Evolutionary conservation across 2,797 vertebrate genomes (phyloP).

Genomic region (Simalia tracyae): DNA sequence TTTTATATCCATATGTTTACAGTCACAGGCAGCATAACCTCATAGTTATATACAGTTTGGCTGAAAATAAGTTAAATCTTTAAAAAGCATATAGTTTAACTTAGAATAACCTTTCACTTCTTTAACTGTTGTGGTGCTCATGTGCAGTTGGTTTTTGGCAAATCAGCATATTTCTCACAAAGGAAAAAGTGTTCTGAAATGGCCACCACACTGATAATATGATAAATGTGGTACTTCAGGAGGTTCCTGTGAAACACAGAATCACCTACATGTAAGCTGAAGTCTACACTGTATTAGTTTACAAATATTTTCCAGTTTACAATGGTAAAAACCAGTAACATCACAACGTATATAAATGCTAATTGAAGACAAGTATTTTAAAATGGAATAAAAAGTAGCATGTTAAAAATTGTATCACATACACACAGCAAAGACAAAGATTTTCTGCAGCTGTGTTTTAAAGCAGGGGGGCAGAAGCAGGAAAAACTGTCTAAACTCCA

Average conservation of each 20-base stretch:
- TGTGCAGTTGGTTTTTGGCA: constrained; percentile 47
- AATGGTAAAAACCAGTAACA: constrained; percentile 62
- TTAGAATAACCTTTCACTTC: constrained; percentile 31
- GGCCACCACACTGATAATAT: constrained; percentile 36
- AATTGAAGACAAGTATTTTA: constrained; percentile 63
- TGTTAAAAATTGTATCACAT: constrained; percentile 71
- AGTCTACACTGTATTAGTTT: constrained; percentile 50
- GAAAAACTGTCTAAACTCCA: constrained; percentile 56
- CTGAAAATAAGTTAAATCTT: constrained; percentile 17
- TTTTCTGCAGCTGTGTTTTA: constrained; percentile 71
- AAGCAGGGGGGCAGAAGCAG: constrained; percentile 63
- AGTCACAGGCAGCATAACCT: constrained; percentile 39
- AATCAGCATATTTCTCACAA: constrained; percentile 43
- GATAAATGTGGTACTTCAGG: neutral
- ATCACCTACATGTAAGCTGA: constrained; percentile 53
- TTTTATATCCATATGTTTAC: constrained; percentile 16
- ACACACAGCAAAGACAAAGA: constrained; percentile 64
- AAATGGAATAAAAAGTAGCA: constrained; percentile 71
- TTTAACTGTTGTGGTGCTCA: constrained; percentile 26
- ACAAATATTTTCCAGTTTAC: constrained; percentile 68
- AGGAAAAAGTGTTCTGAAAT: constrained; percentile 14
- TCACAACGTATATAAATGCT: constrained; percentile 66
- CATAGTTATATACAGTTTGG: constrained; percentile 16
- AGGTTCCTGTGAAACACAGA: constrained; percentile 56
- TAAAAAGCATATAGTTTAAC: constrained; percentile 35